Conservation (phyloP, 2,797 vertebrate genomes). For the Kryptopterus vitreolus region DNA sequence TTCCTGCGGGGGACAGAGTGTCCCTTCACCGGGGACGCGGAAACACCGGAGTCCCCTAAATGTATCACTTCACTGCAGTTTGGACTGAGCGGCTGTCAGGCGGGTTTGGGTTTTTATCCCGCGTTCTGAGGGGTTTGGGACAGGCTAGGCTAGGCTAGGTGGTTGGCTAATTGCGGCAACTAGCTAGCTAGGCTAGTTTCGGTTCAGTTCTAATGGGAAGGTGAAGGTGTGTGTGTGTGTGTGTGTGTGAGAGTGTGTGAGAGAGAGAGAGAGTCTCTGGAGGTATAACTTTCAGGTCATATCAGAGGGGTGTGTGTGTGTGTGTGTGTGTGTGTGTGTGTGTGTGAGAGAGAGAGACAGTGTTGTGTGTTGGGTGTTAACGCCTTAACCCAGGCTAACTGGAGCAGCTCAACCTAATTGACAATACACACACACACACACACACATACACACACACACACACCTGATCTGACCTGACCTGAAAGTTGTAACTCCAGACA, state of each 20-base stretch:
- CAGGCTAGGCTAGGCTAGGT: neutral
- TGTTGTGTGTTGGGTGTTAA: neutral
- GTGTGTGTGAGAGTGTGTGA: too few relatives aligned
- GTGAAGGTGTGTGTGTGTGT: neutral
- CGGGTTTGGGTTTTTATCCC: neutral
- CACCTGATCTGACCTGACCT: too few relatives aligned
- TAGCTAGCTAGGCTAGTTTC: slow-evolving; percentile 19
- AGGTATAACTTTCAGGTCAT: neutral
- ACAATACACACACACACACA: neutral
- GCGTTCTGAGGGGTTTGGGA: neutral
- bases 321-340: too few relatives aligned
- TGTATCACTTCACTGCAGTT: too few relatives aligned
- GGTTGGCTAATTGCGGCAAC: neutral
- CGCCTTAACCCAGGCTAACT: slow-evolving; percentile 3
- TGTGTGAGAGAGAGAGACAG: too few relatives aligned
- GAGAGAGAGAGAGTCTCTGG: too few relatives aligned
- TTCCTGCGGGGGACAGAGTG: neutral
- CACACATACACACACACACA: too few relatives aligned
- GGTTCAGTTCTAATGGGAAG: neutral
- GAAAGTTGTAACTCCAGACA: too few relatives aligned
- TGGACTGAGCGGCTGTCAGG: neutral
- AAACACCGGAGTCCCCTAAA: too few relatives aligned
- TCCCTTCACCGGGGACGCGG: too few relatives aligned
- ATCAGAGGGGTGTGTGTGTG: too few relatives aligned
- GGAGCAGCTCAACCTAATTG: neutral